Evolutionary conservation across 2,113 vertebrate genomes (phyloP).

Genomic region (Pelmatolapia mariae): DNA sequence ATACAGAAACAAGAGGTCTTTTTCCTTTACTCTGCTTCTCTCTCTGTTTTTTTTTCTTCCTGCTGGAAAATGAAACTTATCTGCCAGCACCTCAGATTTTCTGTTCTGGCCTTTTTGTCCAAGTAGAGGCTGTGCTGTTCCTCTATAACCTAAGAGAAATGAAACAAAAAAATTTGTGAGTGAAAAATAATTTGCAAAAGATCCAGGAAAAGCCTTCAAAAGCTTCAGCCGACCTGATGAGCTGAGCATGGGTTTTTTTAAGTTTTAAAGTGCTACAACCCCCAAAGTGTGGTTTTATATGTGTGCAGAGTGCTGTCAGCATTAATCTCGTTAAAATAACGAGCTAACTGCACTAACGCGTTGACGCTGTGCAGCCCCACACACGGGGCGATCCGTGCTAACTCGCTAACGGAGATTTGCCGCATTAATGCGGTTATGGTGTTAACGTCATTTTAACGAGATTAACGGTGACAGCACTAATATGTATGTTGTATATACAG

Average conservation of each 20-base stretch:
- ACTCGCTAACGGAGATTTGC: background rate
- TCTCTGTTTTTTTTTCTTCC: background rate
- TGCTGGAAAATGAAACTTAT: background rate
- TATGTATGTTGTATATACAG: background rate
- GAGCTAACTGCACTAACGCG: background rate
- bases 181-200: background rate
- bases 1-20: background rate
- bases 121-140: background rate
- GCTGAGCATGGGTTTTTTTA: background rate
- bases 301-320: background rate
- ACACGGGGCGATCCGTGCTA: background rate
- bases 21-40: background rate
- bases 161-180: background rate
- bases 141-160: background rate
- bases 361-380: background rate
- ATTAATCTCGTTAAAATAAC: background rate
- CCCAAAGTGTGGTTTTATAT: background rate
- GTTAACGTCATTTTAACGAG: background rate
- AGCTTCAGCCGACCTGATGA: background rate
- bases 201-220: background rate
- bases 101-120: background rate
- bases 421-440: background rate
- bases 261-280: background rate
- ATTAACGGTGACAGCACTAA: background rate
- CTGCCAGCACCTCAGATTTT: background rate